phyloP scores from a whole-genome alignment of 1,140 invertebrate genomes.

The Drosophila punjabiensis region DNA sequence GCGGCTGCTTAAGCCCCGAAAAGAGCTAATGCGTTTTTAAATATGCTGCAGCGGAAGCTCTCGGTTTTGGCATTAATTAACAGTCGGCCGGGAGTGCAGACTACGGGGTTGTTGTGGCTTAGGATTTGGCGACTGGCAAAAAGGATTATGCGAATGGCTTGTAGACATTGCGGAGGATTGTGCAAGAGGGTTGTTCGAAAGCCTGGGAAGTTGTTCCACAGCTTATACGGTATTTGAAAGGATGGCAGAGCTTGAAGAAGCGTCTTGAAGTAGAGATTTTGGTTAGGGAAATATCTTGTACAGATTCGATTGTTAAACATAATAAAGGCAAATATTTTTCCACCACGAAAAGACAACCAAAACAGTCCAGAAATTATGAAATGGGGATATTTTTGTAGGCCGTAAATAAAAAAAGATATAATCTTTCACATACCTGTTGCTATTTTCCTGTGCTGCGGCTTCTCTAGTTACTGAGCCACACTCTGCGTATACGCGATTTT shows the following conservation, averaged over 20 bases:
- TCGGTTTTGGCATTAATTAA: slow-evolving; percentile 74
- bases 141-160: slow-evolving; percentile 25
- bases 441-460: background rate
- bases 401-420: background rate
- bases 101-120: slow-evolving; percentile 40
- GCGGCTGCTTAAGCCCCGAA: slow-evolving; percentile 29
- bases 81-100: slow-evolving; percentile 41
- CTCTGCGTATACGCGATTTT: slow-evolving; percentile 55
- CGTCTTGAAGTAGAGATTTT: background rate
- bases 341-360: background rate
- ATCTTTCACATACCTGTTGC: slow-evolving; percentile 59
- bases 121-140: slow-evolving; percentile 10
- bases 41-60: slow-evolving; percentile 74
- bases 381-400: background rate
- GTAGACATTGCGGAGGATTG: slow-evolving; percentile 18
- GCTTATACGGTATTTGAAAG: background rate
- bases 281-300: background rate
- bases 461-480: background rate
- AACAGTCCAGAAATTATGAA: too few species aligned
- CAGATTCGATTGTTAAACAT: too few species aligned
- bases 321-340: background rate
- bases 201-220: slow-evolving; percentile 1
- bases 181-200: slow-evolving; percentile 3
- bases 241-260: background rate
- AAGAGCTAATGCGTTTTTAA: slow-evolving; percentile 79